These are phyloP conservation scores for Erethizon dorsatum DNA, from an alignment of 2,797 vertebrate species.

Conservation along the genomic window DNA sequence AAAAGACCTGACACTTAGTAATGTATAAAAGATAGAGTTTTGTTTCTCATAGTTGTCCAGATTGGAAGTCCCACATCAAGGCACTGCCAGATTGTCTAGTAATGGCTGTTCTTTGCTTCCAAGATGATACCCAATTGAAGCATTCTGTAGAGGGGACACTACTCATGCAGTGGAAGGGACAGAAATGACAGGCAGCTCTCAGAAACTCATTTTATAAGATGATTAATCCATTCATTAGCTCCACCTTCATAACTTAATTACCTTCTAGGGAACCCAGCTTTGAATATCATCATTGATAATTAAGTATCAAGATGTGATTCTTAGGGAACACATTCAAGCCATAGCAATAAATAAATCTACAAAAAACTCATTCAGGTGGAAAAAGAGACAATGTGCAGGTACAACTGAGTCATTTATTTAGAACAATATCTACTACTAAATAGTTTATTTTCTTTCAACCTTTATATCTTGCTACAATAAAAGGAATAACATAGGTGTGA, in stretches of 20 bases:
- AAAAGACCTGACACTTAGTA: neutral
- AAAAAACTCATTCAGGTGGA: neutral
- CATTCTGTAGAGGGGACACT: neutral
- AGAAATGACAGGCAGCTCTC: neutral
- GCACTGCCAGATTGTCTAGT: neutral
- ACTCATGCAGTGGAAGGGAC: neutral
- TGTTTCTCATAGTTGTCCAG: neutral
- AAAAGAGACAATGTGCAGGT: neutral
- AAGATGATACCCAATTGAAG: neutral
- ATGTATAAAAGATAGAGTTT: neutral
- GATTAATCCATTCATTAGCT: neutral
- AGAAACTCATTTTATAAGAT: neutral
- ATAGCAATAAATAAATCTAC: neutral
- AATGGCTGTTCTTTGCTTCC: neutral
- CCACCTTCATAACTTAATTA: neutral
- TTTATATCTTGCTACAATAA: neutral
- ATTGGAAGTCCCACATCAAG: neutral
- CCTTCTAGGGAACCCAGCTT: neutral
- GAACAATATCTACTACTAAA: constrained; percentile 27
- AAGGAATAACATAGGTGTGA: neutral
- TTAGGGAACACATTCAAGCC: neutral
- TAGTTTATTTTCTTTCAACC: constrained; percentile 7
- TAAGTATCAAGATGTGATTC: neutral
- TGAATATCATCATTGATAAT: neutral
- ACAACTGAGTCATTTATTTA: neutral